Evolutionary conservation across 2,888 invertebrate species (phyloP).

Genomic region (Brachycybe producta): DNA sequence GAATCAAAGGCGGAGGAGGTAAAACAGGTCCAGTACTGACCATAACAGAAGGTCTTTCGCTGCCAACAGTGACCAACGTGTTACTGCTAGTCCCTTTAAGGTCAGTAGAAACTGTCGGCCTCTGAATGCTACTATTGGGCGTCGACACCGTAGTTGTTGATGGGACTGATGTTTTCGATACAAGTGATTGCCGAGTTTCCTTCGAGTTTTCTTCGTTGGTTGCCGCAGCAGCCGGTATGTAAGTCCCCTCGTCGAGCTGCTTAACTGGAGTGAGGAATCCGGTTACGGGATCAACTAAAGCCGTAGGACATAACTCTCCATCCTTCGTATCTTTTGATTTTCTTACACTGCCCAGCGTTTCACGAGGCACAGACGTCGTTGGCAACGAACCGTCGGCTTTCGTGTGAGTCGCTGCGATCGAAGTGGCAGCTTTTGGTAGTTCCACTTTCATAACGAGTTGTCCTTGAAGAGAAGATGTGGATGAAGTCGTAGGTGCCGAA

Average conservation of each 20-base stretch:
- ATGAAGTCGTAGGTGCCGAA: background rate
- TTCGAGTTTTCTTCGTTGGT: slow-evolving; percentile 4
- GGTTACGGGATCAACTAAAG: slow-evolving; percentile 59
- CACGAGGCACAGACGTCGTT: slow-evolving; percentile 3
- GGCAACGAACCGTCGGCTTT: slow-evolving; percentile 26
- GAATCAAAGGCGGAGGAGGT: slow-evolving; percentile 8
- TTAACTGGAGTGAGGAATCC: slow-evolving; percentile 51
- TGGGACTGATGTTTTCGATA: too few relatives aligned
- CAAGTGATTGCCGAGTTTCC: background rate
- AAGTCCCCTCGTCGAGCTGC: slow-evolving; percentile 32
- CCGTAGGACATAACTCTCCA: slow-evolving; percentile 37
- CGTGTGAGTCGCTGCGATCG: slow-evolving; percentile 30
- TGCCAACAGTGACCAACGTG: background rate
- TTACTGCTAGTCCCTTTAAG: background rate
- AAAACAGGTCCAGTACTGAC: background rate
- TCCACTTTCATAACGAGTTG: slow-evolving; percentile 25
- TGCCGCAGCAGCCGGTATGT: slow-evolving; percentile 17
- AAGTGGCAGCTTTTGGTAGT: slow-evolving; percentile 21
- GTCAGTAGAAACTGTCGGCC: too few relatives aligned
- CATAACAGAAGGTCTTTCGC: background rate
- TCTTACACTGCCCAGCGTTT: background rate
- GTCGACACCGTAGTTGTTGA: slow-evolving; percentile 18
- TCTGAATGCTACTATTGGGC: background rate
- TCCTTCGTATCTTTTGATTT: slow-evolving; percentile 34
- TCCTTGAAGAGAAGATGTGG: slow-evolving; percentile 14